Evolutionary conservation across 2,888 invertebrate species (phyloP), one percentile per base, ranked within the genome.

Genomic region (Augochlorella aurata): DNA sequence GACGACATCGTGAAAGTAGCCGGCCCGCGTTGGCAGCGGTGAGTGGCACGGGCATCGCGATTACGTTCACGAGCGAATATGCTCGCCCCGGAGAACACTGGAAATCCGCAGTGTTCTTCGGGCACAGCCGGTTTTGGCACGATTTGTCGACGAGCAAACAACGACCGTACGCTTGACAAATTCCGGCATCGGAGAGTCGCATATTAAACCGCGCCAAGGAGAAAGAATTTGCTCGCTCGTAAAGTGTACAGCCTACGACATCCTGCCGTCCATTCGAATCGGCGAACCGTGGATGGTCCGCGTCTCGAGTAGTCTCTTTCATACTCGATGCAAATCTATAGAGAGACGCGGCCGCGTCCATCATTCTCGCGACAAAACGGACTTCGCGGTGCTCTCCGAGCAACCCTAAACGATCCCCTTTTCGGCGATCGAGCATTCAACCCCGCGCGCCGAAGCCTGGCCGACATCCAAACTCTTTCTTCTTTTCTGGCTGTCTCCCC

Each of bases 1-100:
- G 88, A 87, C 88, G 83, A 79, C 85, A 88, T 88, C 85, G 87
- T 71, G 87, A 89, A 87, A 85, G 89, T 86, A 82, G 78, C 73
- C n/a, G 12, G 78, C 18, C 71, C 24, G 24, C 84, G 84, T 83
- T 79, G 82, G 83, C 76, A 81, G 67, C 50, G 76, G 82, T 76
- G 79, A 79, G 75, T 73, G 85, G 85, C 74, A 65, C 61, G 10
- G 65, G 63, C 58, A 58, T 63, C 61, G 76, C 67, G 82, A 81
- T 88, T 84, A 74, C 86, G 84, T 84, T 67, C 69, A 61, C 79
- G 79, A 61, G 70, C 79, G 86, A 83, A 89, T 85, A 88, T 77
- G 74, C 77, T 76, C 66, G 73, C 45, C 77, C 47, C 7, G 38
- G 38, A 38, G 72, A 21, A 14, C 52, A 75, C 73, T 78, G 52